These are phyloP conservation scores for Centropus unirufus DNA, from an alignment of 2,113 vertebrate species.

Conservation along the genomic window DNA sequence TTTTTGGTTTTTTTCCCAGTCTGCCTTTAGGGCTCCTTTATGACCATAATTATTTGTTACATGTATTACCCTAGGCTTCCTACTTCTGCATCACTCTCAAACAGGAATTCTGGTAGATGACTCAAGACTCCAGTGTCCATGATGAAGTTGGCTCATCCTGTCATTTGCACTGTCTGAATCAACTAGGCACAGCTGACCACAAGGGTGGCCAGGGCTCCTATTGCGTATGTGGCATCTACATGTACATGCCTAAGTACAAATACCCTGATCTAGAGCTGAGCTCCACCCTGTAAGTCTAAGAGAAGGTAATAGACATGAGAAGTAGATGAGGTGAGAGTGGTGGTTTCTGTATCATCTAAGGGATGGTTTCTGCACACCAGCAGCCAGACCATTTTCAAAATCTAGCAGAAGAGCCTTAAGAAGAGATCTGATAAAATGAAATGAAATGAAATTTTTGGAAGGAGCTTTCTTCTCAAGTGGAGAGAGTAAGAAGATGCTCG, in stretches of 20 bases:
- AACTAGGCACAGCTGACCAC: not conserved
- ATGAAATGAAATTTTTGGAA: not conserved
- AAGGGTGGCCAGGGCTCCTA: not conserved
- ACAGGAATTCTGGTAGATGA: not conserved
- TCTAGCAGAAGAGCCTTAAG: not conserved
- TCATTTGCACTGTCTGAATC: not conserved
- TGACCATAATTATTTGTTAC: not conserved
- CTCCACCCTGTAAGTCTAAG: not conserved
- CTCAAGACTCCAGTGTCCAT: not conserved
- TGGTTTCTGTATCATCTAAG: not conserved
- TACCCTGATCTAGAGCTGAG: not conserved
- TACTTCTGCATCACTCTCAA: not conserved
- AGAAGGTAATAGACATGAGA: not conserved
- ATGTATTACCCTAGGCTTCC: not conserved
- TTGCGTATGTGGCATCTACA: not conserved
- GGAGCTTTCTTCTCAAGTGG: not conserved
- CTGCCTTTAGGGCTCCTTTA: not conserved
- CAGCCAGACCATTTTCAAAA: not conserved
- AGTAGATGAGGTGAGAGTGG: not conserved
- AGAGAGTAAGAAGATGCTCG: not conserved
- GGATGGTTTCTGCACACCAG: not conserved
- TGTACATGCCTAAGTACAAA: not conserved
- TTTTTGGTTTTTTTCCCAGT: not conserved
- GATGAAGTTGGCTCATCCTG: not conserved
- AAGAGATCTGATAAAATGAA: not conserved